Percentiles rank a stretch among this genome's conserved stretches.
Evolutionary conservation across 2,888 invertebrate species (phyloP).

Genomic region (Holacanthella duospinosa): DNA sequence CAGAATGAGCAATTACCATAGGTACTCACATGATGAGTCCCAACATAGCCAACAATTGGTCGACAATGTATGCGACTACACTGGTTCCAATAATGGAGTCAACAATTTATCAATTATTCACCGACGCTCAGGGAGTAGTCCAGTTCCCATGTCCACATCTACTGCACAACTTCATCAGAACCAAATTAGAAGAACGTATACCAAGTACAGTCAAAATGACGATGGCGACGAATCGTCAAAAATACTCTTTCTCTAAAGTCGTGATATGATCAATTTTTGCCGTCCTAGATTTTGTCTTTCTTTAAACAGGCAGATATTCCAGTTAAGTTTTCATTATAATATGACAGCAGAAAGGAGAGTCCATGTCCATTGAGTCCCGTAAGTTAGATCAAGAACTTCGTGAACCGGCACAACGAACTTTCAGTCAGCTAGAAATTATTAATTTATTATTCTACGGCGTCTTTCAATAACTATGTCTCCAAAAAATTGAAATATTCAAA

Average conservation of each 20-base stretch:
- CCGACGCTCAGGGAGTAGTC: slow-evolving; percentile 36
- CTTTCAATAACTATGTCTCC: too few species aligned
- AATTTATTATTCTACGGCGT: too few species aligned
- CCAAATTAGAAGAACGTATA: slow-evolving; percentile 15
- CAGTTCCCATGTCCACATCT: slow-evolving; percentile 34
- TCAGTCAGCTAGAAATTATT: too few species aligned
- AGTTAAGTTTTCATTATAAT: too few species aligned
- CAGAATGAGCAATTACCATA: slow-evolving; percentile 25
- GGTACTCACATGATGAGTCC: slow-evolving; percentile 10
- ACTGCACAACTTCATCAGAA: slow-evolving; percentile 10
- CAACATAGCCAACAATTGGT: slow-evolving; percentile 2
- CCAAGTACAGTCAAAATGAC: slow-evolving; percentile 19
- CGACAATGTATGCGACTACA: not conserved
- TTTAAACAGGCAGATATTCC: too few species aligned
- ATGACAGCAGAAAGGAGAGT: too few species aligned
- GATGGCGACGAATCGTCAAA: slow-evolving; percentile 30
- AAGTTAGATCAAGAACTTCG: too few species aligned
- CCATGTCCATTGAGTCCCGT: too few species aligned
- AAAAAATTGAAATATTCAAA: too few species aligned
- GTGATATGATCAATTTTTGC: too few species aligned
- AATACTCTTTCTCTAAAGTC: slow-evolving; percentile 28
- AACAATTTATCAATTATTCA: slow-evolving; percentile 23
- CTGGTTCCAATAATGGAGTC: slow-evolving; percentile 1
- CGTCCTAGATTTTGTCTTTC: too few species aligned
- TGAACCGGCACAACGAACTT: too few species aligned